Conservation (phyloP, 2,113 vertebrate genomes). For the Glareola pratincola region DNA sequence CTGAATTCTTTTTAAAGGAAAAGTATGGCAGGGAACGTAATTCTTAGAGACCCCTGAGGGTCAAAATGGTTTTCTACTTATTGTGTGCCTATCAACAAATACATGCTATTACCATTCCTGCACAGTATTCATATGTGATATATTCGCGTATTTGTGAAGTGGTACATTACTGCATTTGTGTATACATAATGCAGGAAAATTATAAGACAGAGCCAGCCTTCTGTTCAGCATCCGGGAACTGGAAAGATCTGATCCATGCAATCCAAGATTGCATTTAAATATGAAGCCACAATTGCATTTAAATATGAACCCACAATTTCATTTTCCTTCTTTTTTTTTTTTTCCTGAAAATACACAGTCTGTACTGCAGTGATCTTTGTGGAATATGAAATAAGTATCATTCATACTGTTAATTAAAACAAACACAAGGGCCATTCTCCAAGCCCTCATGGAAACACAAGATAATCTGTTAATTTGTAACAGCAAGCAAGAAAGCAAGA, state of each 20-base stretch:
- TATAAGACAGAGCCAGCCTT: background rate
- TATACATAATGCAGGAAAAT: background rate
- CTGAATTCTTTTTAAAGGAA: background rate
- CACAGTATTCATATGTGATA: background rate
- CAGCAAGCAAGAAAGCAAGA: background rate
- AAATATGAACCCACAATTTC: too few species aligned
- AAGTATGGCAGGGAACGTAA: background rate
- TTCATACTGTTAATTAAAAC: background rate
- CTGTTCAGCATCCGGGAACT: background rate
- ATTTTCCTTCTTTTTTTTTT: too few species aligned
- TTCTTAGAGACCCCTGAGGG: background rate
- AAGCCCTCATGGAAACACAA: background rate
- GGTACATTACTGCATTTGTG: background rate
- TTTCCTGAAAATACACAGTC: background rate
- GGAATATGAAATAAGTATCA: background rate
- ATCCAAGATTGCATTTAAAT: background rate
- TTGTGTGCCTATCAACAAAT: background rate
- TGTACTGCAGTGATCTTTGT: background rate
- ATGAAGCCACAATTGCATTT: background rate
- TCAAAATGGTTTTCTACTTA: background rate
- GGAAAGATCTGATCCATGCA: background rate
- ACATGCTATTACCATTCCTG: background rate
- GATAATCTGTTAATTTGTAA: background rate
- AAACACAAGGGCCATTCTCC: background rate
- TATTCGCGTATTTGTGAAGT: background rate